These are phyloP conservation scores for Ornithoptera priamus DNA, from an alignment of 2,888 invertebrate genomes.

Conservation along the genomic window DNA sequence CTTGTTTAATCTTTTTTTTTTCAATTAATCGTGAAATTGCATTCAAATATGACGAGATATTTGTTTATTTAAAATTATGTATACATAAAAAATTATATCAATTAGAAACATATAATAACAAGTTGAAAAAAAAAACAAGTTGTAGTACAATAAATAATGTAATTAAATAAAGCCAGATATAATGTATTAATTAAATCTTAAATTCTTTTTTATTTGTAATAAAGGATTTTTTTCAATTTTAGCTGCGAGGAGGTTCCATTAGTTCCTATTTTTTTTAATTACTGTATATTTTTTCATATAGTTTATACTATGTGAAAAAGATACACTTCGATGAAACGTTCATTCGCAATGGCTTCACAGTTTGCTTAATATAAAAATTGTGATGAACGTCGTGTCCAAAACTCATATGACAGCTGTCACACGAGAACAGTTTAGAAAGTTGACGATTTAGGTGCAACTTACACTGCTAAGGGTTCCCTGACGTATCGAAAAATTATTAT, in stretches of 20 bases:
- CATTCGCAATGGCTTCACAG: slow-evolving; percentile 7
- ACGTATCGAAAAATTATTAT: slow-evolving; percentile 14
- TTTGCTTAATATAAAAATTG: slow-evolving; percentile 16
- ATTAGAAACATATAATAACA: background rate
- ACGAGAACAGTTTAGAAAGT: slow-evolving; percentile 39
- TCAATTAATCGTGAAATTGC: background rate
- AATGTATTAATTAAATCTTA: too few relatives aligned
- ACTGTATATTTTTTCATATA: too few relatives aligned
- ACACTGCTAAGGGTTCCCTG: slow-evolving; percentile 25
- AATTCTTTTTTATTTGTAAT: too few relatives aligned
- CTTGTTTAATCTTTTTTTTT: background rate
- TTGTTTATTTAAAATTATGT: background rate
- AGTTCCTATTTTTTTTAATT: background rate
- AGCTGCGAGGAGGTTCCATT: background rate
- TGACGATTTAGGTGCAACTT: slow-evolving; percentile 24
- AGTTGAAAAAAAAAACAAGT: background rate
- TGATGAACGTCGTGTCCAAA: slow-evolving; percentile 35
- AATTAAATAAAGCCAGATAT: too few relatives aligned
- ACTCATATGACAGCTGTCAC: slow-evolving; percentile 42
- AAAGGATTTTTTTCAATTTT: background rate
- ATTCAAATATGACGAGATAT: background rate
- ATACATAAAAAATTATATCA: background rate
- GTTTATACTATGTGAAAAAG: background rate
- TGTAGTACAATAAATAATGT: too few relatives aligned
- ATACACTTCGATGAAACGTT: background rate